Evolutionary conservation across 2,888 invertebrate species (phyloP).

Genomic region (Caenorhabditis virilis): DNA sequence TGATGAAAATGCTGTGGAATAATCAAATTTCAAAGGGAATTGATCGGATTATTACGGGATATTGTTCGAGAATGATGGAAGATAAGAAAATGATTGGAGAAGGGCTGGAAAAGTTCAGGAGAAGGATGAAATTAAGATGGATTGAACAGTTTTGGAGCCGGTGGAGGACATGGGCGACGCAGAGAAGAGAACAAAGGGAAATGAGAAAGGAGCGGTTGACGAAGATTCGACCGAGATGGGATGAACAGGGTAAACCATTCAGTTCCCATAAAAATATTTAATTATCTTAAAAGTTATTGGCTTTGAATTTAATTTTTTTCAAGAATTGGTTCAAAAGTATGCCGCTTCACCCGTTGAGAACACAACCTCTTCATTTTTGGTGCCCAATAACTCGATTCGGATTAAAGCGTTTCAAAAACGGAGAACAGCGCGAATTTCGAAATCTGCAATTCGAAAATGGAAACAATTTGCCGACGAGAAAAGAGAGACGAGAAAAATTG

Average conservation of each 20-base stretch:
- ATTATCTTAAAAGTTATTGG: slow-evolving; percentile 6
- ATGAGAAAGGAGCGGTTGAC: slow-evolving; percentile 7
- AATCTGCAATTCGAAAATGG: slow-evolving; percentile 14
- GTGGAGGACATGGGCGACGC: slow-evolving; percentile 39
- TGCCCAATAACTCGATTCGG: slow-evolving; percentile 1
- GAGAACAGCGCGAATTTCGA: slow-evolving; percentile 12
- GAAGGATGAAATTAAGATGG: slow-evolving; percentile 33
- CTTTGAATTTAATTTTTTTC: not conserved
- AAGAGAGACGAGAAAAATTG: slow-evolving; percentile 2
- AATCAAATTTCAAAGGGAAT: slow-evolving; percentile 6
- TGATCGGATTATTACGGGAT: slow-evolving; percentile 6
- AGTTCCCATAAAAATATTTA: not conserved
- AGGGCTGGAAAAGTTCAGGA: slow-evolving; percentile 11
- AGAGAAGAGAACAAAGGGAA: slow-evolving; percentile 17
- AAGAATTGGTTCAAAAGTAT: not conserved
- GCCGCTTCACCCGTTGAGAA: not conserved
- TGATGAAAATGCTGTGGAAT: slow-evolving; percentile 15
- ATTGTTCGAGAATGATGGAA: slow-evolving; percentile 15
- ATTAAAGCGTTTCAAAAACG: slow-evolving; percentile 10
- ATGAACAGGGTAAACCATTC: slow-evolving; percentile 15
- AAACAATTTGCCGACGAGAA: not conserved
- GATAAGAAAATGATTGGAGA: slow-evolving; percentile 12
- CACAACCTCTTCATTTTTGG: not conserved
- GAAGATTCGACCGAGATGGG: slow-evolving; percentile 29
- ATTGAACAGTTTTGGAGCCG: slow-evolving; percentile 50